Evolutionary conservation across 2,113 vertebrate species (phyloP), one percentile per base, ranked within the genome.

Genomic region (Sciurus niger): DNA sequence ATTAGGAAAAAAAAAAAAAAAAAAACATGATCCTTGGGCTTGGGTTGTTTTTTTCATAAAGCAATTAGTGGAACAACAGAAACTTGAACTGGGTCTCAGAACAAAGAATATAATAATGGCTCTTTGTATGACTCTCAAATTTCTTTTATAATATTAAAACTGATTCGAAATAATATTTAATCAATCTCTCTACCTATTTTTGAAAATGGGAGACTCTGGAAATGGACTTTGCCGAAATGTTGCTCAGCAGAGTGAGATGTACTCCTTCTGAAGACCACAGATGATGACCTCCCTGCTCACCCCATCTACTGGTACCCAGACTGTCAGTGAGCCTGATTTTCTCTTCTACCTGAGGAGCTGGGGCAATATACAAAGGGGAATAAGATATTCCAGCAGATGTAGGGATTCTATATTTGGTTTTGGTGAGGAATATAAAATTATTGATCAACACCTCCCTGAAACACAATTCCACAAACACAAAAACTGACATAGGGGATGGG

Each of bases 271-370:
- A 55, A 28, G 30, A 10, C 55, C 30, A 43, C 2, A 32, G 4
- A 0, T 1, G 51, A 14, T 4, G 14, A 20, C 18, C 18, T 1
- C 3, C 16, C 34, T 22, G 55, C 53, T 40, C 2, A 10, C 67
- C 48, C 11, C 14, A 60, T 4, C 17, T 18, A 20, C 12, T 25
- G 68, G 24, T 6, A 7, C 37, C 6, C 30, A 32, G 0, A 0
- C 3, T 2, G 8, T 13, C 43, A 6, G 34, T 16, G 25, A 14
- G 40, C 43, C 3, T 3, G 1, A 25, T 5, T 6, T 40, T 32
- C 53, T 4, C 4, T 40, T 74, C 34, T 51, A 9, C 18, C 1
- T n/a, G 14, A 8, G 10, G 13, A 32, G 65, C 7, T 12, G 76
- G 60, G 32, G 48, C 53, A 32, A 65, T 70, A 6, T 1, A 2